Conservation (phyloP, 2,797 vertebrate species). For the Neomorphus geoffroyi region DNA sequence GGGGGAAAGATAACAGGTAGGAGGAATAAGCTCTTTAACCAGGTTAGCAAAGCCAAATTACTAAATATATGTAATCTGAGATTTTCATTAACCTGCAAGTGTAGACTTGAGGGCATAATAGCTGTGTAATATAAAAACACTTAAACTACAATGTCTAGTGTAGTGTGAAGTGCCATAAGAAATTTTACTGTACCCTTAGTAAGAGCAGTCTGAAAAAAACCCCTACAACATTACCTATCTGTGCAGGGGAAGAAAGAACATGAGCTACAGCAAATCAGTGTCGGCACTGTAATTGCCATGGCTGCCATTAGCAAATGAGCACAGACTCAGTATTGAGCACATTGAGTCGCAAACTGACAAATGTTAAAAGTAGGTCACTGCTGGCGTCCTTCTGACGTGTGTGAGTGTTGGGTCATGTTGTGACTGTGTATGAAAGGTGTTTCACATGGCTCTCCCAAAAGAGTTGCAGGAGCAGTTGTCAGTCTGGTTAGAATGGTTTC, state of each 20-base stretch:
- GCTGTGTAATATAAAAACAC: background rate
- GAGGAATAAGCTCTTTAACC: conserved; percentile 22
- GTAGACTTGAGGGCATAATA: background rate
- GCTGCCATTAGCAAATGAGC: background rate
- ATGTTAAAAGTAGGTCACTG: background rate
- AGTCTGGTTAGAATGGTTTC: background rate
- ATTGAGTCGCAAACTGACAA: background rate
- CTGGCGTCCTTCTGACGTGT: background rate
- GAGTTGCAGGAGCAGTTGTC: background rate
- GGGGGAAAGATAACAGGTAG: background rate
- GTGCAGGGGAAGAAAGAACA: background rate
- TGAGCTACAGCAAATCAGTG: background rate
- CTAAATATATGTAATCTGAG: conserved; percentile 20
- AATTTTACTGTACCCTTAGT: background rate
- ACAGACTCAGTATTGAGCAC: background rate
- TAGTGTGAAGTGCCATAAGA: background rate
- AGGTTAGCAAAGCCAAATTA: conserved; percentile 1
- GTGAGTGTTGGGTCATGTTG: background rate
- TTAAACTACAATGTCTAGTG: background rate
- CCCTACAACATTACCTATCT: background rate
- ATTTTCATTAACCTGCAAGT: background rate
- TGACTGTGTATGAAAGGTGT: background rate
- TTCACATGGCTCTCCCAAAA: background rate
- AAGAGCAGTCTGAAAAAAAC: too few species aligned
- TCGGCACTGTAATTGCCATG: background rate